Conservation (phyloP, 2,888 invertebrate genomes). For the Limnephilus marmoratus region DNA sequence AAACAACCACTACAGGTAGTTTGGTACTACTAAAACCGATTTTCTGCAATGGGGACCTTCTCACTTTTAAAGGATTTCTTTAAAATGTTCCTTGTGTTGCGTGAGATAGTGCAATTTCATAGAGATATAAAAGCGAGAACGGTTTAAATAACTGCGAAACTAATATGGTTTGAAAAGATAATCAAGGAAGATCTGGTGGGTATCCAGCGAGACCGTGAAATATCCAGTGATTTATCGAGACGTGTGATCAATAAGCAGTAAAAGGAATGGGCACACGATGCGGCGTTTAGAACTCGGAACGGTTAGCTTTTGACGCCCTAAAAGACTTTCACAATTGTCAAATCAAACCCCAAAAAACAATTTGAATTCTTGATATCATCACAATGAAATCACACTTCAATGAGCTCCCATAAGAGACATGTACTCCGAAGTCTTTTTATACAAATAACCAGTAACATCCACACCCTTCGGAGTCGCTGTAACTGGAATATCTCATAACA, state of each 20-base stretch:
- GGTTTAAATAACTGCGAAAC: not conserved
- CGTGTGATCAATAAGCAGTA: not conserved
- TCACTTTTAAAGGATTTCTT: not conserved
- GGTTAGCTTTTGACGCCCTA: slow-evolving; percentile 59
- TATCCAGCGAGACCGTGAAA: not conserved
- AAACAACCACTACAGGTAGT: not conserved
- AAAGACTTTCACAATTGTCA: slow-evolving; percentile 55
- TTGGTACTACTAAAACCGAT: not conserved
- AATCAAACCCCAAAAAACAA: slow-evolving; percentile 57
- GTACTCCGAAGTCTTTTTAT: slow-evolving; percentile 26
- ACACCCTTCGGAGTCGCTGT: not conserved
- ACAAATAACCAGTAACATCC: slow-evolving; percentile 18
- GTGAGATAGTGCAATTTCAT: not conserved
- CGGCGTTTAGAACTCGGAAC: slow-evolving; percentile 13
- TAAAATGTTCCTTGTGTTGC: not conserved
- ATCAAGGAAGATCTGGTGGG: not conserved
- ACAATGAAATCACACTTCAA: slow-evolving; percentile 58
- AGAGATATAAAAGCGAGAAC: not conserved
- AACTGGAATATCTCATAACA: not conserved
- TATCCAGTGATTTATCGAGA: not conserved
- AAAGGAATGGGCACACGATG: not conserved
- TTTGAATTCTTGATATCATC: slow-evolving; percentile 54
- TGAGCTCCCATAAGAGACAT: slow-evolving; percentile 31
- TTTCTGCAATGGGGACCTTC: not conserved
- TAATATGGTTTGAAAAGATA: not conserved